Evolutionary conservation across 92 coral and sea anemone species (phyloP).

Genomic region (Actinernus sp.): DNA sequence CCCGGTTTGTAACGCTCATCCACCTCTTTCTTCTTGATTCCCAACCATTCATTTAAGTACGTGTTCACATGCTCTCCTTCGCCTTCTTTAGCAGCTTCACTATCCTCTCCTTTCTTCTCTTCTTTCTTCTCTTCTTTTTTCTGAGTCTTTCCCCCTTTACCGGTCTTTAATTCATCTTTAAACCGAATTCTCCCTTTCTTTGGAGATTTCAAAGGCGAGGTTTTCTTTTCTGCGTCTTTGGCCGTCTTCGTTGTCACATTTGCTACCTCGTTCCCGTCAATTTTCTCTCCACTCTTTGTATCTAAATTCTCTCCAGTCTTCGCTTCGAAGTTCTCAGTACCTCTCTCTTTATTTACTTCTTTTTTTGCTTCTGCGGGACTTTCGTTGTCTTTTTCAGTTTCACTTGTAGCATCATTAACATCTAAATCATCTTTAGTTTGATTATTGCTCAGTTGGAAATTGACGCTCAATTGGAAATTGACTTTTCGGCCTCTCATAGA

Average conservation of each 20-base stretch:
- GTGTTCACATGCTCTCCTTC: slow-evolving; percentile 72
- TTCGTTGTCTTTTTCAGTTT: neutral
- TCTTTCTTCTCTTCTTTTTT: slow-evolving; percentile 46
- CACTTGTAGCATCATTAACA: neutral
- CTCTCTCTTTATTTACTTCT: neutral
- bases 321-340: slow-evolving; percentile 4
- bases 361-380: neutral
- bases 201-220: slow-evolving; percentile 11
- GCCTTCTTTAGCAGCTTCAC: slow-evolving; percentile 38
- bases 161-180: slow-evolving; percentile 50
- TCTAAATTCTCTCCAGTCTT: slow-evolving; percentile 2
- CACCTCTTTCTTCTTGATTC: slow-evolving; percentile 68
- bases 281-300: neutral
- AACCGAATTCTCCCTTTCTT: slow-evolving; percentile 71
- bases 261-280: neutral
- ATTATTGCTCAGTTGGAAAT: neutral
- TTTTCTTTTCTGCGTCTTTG: slow-evolving; percentile 11
- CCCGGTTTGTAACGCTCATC: slow-evolving; percentile 92
- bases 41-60: slow-evolving; percentile 86
- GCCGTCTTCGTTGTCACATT: neutral
- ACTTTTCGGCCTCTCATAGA: slow-evolving; percentile 40
- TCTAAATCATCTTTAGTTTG: neutral
- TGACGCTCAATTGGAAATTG: neutral
- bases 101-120: slow-evolving; percentile 48
- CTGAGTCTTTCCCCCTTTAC: slow-evolving; percentile 22